Percentiles rank a stretch among this genome's conserved stretches.
Conservation (phyloP, 2,113 vertebrate genomes). For the Prionailurus viverrinus region DNA sequence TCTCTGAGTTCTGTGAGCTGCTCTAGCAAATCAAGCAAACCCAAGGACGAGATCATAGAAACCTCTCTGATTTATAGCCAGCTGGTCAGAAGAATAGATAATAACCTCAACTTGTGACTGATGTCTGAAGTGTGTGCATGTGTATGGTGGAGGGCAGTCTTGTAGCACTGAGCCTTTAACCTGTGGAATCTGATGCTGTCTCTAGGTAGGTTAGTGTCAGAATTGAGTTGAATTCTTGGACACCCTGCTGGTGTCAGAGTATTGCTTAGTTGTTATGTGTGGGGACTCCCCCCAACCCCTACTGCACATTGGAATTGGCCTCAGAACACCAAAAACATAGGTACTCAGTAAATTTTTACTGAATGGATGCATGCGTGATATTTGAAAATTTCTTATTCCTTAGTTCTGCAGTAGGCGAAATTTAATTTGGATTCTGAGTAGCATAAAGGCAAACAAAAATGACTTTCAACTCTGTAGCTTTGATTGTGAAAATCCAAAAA, state of each 20-base stretch:
- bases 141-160: not conserved
- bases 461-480: not conserved
- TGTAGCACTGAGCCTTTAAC: not conserved
- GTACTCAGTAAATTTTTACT: not conserved
- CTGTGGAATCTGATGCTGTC: not conserved
- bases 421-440: constrained; percentile 43
- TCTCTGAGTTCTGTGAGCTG: not conserved
- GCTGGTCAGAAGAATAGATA: not conserved
- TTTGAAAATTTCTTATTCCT: constrained; percentile 31
- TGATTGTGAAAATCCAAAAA: constrained; percentile 14
- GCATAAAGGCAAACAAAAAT: constrained; percentile 32
- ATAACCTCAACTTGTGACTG: not conserved
- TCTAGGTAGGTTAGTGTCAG: not conserved
- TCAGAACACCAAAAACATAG: not conserved
- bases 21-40: not conserved
- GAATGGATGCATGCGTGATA: not conserved
- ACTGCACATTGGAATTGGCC: not conserved
- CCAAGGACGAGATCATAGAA: not conserved
- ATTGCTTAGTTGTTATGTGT: not conserved
- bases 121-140: not conserved
- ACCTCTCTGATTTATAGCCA: not conserved
- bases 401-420: not conserved
- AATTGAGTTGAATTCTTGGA: not conserved
- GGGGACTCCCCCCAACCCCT: not conserved
- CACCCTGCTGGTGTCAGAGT: not conserved